Evolutionary conservation across 37 sponge, comb jelly and placozoan genomes (phyloP), one percentile per base, ranked within the genome.

Genomic region (Spongia lamella): DNA sequence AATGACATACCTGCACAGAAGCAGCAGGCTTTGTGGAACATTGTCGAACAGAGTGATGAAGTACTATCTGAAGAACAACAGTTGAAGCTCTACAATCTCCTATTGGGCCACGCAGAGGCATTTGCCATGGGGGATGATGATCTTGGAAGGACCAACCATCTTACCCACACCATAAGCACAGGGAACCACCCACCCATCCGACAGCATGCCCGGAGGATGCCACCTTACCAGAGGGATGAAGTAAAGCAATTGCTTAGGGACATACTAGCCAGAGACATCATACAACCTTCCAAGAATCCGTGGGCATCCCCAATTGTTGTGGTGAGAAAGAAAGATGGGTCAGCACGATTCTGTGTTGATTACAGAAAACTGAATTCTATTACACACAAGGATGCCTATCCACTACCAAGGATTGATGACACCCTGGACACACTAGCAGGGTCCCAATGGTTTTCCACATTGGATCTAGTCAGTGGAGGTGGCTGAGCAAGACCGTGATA

Each of bases 271-370:
- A 37, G 38, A 9, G 40, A 62, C 33, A 26, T 75, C 27, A 75
- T 75, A 19, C 30, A 62, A n/a, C 52, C 62, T 22, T 75, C 76
- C 14, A 62, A 43, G 19, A 61, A 52, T 62, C 76, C 76, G 1
- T 75, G 76, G 76, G 76, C 76, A 38, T 61, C 63, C 14, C 76
- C 64, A 37, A 75, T 75, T 38, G 76, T 75, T 22, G 43, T 75
- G 43, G 76, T 75, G 17, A 37, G 29, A 43, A 47, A 68, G 49
- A 68, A 68, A 40, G 69, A 68, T 43, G 69, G 69, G 7, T 43
- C 26, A 27, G 49, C 49, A 36, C 5, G 47, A 39, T 67, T 67
- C 68, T 67, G 40, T 67, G 68, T 67, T n/a, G 38, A 67, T 4
- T 67, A 39, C 40, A n/a, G 47, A 38, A 67, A 38, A 38, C 19